Evolutionary conservation across 1,140 invertebrate genomes (phyloP).

Genomic region (Oryctes rhinoceros): DNA sequence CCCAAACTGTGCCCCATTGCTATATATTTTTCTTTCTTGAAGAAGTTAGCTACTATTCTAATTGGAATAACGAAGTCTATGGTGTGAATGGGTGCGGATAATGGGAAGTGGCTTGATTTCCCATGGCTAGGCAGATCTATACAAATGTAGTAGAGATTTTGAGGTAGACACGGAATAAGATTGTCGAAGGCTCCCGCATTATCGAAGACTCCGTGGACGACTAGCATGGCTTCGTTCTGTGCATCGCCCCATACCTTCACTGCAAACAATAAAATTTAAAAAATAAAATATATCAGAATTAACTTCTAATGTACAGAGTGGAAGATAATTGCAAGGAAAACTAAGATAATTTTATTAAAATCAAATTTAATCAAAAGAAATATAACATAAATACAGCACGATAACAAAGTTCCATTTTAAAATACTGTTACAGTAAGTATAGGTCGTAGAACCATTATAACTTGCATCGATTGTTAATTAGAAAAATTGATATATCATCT

Average conservation of each 20-base stretch:
- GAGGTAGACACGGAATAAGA: slow-evolving; percentile 68
- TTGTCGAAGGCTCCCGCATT: slow-evolving; percentile 74
- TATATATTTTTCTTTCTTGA: slow-evolving; percentile 47
- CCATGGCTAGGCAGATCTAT: slow-evolving; percentile 78
- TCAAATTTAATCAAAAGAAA: too few species aligned
- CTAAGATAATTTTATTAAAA: too few species aligned
- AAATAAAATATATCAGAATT: too few species aligned
- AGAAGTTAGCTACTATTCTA: slow-evolving; percentile 63
- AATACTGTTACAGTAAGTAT: not conserved
- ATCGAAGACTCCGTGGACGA: slow-evolving; percentile 71
- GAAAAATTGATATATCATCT: slow-evolving; percentile 60
- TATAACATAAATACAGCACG: too few species aligned
- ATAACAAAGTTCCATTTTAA: too few species aligned
- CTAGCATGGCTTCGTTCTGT: slow-evolving; percentile 63
- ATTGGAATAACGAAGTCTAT: slow-evolving; percentile 62
- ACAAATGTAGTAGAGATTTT: slow-evolving; percentile 68
- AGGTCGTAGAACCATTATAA: not conserved
- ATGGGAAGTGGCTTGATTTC: slow-evolving; percentile 68
- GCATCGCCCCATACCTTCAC: slow-evolving; percentile 72
- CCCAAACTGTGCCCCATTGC: slow-evolving; percentile 71
- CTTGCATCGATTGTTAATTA: slow-evolving; percentile 44
- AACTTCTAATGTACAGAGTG: too few species aligned
- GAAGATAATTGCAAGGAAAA: too few species aligned
- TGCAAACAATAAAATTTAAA: slow-evolving; percentile 55
- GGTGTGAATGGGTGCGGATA: not conserved